These are phyloP conservation scores for Papio anubis DNA, from an alignment of 2,113 vertebrate genomes.

Conservation along the genomic window DNA sequence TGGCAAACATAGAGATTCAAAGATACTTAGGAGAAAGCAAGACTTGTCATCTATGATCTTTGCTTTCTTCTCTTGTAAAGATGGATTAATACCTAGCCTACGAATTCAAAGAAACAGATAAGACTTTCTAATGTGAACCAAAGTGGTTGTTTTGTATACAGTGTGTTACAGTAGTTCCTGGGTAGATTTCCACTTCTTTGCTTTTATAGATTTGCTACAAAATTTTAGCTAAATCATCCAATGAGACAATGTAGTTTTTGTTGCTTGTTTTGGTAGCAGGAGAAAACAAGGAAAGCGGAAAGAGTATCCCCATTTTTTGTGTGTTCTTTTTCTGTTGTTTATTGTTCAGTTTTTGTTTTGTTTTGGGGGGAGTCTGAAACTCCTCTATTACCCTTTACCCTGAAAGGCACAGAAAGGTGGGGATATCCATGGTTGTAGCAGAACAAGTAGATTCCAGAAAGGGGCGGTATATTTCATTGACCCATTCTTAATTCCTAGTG, in stretches of 20 bases:
- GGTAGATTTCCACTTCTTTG: background rate
- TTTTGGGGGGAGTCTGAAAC: background rate
- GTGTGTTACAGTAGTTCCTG: background rate
- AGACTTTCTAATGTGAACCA: background rate
- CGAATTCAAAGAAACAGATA: background rate
- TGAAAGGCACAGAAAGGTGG: background rate
- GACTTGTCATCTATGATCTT: background rate
- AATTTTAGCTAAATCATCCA: background rate
- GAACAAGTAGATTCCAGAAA: background rate
- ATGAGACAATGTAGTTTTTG: background rate
- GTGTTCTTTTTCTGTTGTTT: background rate
- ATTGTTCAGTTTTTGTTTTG: background rate
- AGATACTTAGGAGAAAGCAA: background rate
- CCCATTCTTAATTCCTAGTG: background rate
- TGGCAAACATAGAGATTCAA: background rate
- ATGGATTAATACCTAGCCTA: background rate
- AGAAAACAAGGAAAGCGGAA: background rate
- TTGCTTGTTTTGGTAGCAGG: background rate
- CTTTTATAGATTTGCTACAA: background rate
- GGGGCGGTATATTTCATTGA: fast-evolving
- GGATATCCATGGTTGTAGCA: background rate
- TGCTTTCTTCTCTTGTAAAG: background rate
- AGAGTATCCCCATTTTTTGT: fast-evolving
- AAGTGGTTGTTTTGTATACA: background rate
- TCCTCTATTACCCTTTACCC: background rate